Conservation (phyloP, 2,113 vertebrate species). For the Maccullochella peelii region DNA sequence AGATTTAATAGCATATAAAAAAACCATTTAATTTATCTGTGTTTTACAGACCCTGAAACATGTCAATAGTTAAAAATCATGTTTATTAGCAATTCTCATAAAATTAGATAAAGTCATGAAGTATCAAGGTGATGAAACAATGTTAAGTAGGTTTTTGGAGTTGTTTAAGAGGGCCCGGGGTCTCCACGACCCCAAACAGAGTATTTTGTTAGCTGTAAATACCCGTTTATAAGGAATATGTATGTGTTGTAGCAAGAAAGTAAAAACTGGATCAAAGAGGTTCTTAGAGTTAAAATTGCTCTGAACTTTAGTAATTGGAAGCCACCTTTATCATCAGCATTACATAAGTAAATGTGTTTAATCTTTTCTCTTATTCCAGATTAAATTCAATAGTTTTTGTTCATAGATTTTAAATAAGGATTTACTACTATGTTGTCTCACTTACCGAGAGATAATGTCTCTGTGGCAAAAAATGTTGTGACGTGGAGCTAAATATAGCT, state of each 20-base stretch:
- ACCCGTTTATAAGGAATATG: not conserved
- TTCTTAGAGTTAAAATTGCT: not conserved
- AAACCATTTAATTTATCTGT: not conserved
- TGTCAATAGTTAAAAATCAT: not conserved
- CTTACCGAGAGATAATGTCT: slow-evolving; percentile 54
- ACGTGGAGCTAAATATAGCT: slow-evolving; percentile 73
- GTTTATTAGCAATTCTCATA: not conserved
- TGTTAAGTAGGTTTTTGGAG: not conserved
- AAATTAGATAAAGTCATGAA: not conserved
- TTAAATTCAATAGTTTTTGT: slow-evolving; percentile 16
- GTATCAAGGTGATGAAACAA: not conserved
- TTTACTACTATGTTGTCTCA: slow-evolving; percentile 43
- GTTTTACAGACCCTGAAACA: not conserved
- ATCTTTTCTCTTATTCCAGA: not conserved
- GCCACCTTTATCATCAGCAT: not conserved
- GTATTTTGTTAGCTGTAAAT: not conserved
- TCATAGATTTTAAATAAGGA: slow-evolving; percentile 16
- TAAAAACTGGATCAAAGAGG: not conserved
- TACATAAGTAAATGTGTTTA: slow-evolving; percentile 1
- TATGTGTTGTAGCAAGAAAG: not conserved
- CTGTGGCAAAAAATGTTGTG: slow-evolving; percentile 50
- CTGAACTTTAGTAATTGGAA: not conserved
- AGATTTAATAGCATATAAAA: not conserved
- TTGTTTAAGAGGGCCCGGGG: too few species aligned
- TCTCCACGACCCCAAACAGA: not conserved